Base-by-base conservation (phyloP, 2,888 invertebrate genomes). In the Aspidiotus destructor region DNA sequence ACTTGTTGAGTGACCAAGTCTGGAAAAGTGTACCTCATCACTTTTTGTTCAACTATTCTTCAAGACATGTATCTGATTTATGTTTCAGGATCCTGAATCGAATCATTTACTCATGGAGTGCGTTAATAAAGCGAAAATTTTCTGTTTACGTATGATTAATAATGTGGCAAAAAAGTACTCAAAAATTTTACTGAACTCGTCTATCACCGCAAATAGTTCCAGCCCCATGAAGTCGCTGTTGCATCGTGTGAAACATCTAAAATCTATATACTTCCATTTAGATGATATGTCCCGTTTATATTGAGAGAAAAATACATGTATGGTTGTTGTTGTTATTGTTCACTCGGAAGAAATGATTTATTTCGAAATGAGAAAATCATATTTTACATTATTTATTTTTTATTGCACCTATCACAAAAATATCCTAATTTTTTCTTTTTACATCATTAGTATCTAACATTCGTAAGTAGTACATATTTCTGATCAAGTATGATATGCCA, bases 111-210 rank as follows among this genome's bases (percentile, higher is more conserved):
- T 60, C 9, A 48, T 52, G 17, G 28, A 57, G 42, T 67, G 67
- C 60, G 48, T 67, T 17, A 58, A 57, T 40, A 42, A 58, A 7
- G 67, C 60, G 16, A 67, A 67, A 60, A 48, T 44, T 58, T 48
- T 60, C 41, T 67, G 67, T 60, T 40, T 67, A 9, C 60, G 44
- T 8, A 52, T 60, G 15, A 67, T 67, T 10, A 67, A 67, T 52
- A 67, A 67, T 48, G 10, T 67, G 15, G 60, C 60, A 40, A 17
- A 48, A 40, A 67, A 60, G 17, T 67, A 67, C 15, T 42, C 16
- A 13, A 52, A 57, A 11, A 40, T 64, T 40, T 44, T 17, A 54
- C 16, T 54, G 8, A 54, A 54, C 2, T 58, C 58, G 40, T 13
- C 17, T 58, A 40, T 48, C 11, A 11, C 48, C 11, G 6, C 48